Evolutionary conservation across 2,888 invertebrate genomes (phyloP).

Genomic region (Lasioglossum leucozonium): DNA sequence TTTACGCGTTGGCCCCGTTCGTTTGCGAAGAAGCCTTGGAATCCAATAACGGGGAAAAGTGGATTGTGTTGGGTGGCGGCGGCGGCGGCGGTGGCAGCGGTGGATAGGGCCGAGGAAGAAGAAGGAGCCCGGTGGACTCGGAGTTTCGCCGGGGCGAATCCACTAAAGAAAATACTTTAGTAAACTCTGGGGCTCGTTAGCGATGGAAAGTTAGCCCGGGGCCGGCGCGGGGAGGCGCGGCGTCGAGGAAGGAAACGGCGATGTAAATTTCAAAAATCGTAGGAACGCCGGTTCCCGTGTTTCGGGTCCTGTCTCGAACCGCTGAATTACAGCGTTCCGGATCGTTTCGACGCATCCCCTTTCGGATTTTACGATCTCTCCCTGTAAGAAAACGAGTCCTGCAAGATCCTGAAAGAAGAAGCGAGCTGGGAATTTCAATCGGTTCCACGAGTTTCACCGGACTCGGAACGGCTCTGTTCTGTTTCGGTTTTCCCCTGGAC

Average conservation of each 20-base stretch:
- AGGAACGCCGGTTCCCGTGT: background rate
- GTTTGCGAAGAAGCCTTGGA: constrained; percentile 25
- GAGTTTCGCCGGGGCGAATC: constrained; percentile 42
- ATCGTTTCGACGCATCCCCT: background rate
- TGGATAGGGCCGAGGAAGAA: background rate
- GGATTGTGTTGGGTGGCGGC: constrained; percentile 42
- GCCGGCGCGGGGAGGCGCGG: background rate
- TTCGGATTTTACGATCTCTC: background rate
- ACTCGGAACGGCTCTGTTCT: background rate
- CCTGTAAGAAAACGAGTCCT: background rate
- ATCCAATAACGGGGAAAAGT: constrained; percentile 65
- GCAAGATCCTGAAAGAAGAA: background rate
- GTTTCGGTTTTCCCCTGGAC: background rate
- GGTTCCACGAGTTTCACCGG: background rate
- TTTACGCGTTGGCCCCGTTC: background rate
- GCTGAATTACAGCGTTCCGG: background rate
- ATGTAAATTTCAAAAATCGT: constrained; percentile 57
- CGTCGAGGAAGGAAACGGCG: constrained; percentile 14
- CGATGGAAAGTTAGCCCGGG: constrained; percentile 2
- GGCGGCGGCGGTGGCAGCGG: background rate
- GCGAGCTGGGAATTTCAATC: background rate
- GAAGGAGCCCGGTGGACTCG: constrained; percentile 18
- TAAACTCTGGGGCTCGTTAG: constrained; percentile 61
- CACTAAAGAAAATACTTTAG: constrained; percentile 57
- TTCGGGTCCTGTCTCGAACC: background rate